phyloP scores from a whole-genome alignment of 2,888 invertebrate genomes.

The Argyresthia goedartella region DNA sequence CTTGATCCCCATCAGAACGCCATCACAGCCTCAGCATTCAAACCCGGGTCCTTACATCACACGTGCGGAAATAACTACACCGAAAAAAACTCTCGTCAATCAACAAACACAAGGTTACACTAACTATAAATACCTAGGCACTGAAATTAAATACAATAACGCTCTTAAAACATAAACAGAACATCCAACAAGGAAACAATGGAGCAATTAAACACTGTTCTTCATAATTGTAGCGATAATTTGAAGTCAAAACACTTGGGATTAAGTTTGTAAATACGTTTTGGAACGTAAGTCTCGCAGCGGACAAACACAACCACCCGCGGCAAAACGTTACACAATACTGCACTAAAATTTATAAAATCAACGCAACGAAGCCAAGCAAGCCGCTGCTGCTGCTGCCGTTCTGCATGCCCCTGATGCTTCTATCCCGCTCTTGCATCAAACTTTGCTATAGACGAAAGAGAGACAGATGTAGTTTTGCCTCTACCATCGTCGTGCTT shows the following conservation, averaged over 20 bases:
- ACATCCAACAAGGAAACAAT: slow-evolving; percentile 4
- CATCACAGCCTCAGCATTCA: slow-evolving; percentile 41
- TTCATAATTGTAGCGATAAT: slow-evolving; percentile 22
- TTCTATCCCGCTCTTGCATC: slow-evolving; percentile 29
- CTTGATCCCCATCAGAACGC: slow-evolving; percentile 19
- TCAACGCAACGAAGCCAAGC: slow-evolving; percentile 7
- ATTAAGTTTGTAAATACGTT: slow-evolving; percentile 63
- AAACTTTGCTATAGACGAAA: slow-evolving; percentile 18
- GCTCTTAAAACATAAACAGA: slow-evolving; percentile 1
- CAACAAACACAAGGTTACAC: slow-evolving; percentile 62
- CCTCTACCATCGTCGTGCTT: slow-evolving; percentile 17
- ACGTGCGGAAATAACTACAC: slow-evolving; percentile 54
- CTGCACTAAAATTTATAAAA: slow-evolving; percentile 37
- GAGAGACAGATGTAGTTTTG: slow-evolving; percentile 26
- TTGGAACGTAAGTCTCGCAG: slow-evolving; percentile 14
- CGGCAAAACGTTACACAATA: slow-evolving; percentile 23
- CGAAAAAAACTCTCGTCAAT: slow-evolving; percentile 49
- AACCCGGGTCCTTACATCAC: slow-evolving; percentile 60
- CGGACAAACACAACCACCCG: slow-evolving; percentile 5
- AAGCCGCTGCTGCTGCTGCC: slow-evolving; percentile 6
- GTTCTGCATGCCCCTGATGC: slow-evolving; percentile 22
- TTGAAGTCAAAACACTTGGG: slow-evolving; percentile 42
- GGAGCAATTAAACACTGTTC: slow-evolving; percentile 11
- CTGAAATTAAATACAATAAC: background rate
- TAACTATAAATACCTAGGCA: slow-evolving; percentile 11